Evolutionary conservation across 2,888 invertebrate species (phyloP).

Genomic region (Dolichomitus sp.): DNA sequence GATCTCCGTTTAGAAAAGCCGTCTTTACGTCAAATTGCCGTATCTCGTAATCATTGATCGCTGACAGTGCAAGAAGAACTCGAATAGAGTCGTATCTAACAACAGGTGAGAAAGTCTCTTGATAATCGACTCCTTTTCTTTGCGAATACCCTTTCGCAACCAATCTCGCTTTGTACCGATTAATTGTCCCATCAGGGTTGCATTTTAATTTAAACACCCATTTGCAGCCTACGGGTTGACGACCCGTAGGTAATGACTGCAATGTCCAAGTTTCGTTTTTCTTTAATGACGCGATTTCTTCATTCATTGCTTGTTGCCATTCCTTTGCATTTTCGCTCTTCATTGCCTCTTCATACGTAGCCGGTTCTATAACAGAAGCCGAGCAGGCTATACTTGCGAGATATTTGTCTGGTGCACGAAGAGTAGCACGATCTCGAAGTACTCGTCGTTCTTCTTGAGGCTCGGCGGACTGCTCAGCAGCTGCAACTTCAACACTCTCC

Average conservation of each 20-base stretch:
- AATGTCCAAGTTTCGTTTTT: constrained; percentile 58
- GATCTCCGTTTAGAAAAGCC: too few species aligned
- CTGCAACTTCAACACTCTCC: neutral
- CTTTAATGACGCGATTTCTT: constrained; percentile 43
- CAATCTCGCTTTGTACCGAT: too few species aligned
- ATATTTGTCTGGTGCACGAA: neutral
- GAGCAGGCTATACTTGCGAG: constrained; percentile 3
- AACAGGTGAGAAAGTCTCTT: too few species aligned
- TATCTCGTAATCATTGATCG: too few species aligned
- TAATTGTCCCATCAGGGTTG: too few species aligned
- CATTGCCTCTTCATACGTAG: constrained; percentile 68
- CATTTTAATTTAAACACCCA: too few species aligned
- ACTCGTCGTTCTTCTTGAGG: constrained; percentile 12
- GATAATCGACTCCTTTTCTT: too few species aligned
- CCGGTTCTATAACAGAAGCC: constrained; percentile 49
- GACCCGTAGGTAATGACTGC: constrained; percentile 22
- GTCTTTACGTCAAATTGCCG: too few species aligned
- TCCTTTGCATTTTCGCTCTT: constrained; percentile 21
- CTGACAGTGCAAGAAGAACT: too few species aligned
- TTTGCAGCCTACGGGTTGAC: constrained; percentile 13
- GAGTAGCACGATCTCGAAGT: neutral
- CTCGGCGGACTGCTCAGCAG: neutral
- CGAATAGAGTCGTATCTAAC: too few species aligned
- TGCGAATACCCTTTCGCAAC: too few species aligned
- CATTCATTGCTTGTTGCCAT: constrained; percentile 55